Percentiles rank a stretch among this genome's conserved stretches.
Conservation (phyloP, 2,888 invertebrate species). For the Drosophila fungiperda region DNA sequence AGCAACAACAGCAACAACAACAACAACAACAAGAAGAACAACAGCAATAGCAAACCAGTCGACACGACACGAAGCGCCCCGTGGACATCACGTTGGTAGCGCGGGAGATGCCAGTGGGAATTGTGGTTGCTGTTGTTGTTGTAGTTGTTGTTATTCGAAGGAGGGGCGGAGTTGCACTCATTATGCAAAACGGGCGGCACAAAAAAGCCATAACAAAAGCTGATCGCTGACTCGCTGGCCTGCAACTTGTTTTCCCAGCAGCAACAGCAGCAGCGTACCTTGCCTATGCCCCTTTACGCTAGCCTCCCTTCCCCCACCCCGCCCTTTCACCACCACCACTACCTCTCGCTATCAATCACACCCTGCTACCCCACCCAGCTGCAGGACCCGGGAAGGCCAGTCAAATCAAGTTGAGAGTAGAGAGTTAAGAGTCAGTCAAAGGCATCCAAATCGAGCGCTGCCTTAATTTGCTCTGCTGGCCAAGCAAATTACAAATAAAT, state of each 20-base stretch:
- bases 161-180: constrained; percentile 65
- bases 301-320: too few species aligned
- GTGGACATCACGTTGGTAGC: constrained; percentile 69
- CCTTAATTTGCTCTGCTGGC: constrained; percentile 51
- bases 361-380: neutral
- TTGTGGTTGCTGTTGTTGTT: constrained; percentile 10
- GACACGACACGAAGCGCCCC: constrained; percentile 62
- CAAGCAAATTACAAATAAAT: constrained; percentile 61
- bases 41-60: constrained; percentile 37
- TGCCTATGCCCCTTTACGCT: neutral
- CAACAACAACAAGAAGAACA: constrained; percentile 30
- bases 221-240: constrained; percentile 9
- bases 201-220: constrained; percentile 43
- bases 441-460: constrained; percentile 50
- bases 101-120: constrained; percentile 59
- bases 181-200: constrained; percentile 66
- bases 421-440: constrained; percentile 42
- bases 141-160: neutral
- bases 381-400: constrained; percentile 1
- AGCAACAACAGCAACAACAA: constrained; percentile 36
- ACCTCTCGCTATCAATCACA: neutral
- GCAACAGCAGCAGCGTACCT: constrained; percentile 5
- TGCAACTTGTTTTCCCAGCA: constrained; percentile 56
- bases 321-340: too few species aligned
- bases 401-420: constrained; percentile 1